Base-by-base conservation (phyloP, 2,797 vertebrate species). In the Eleutherodactylus coqui region DNA sequence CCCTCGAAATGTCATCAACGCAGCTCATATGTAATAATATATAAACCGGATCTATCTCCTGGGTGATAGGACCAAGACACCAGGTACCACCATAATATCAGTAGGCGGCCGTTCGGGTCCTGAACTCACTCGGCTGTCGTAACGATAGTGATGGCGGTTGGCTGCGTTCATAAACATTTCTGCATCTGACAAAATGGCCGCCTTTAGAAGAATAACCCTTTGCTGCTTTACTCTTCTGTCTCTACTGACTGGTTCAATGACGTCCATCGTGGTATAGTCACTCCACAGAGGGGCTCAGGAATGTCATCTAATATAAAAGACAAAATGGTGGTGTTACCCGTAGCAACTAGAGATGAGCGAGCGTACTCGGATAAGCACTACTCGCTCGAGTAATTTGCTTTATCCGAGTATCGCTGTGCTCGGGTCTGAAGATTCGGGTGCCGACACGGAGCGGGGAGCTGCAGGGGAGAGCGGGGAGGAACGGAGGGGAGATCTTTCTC, bases 121-220 rank as follows among this genome's bases (percentile, higher is more conserved):
- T 7, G 29, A 16, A 34, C 60, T 62, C 49, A 49, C 47, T 7
- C 17, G 10, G 55, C 55, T 60, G 58, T 13, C 8, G 10, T 10
- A 11, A 19, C 11, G 55, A 58, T 9, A 60, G 58, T 27, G 11
- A 38, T 21, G 10, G 9, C 1, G 36, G 41, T 13, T n/a, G 70
- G 24, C 69, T 73, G 70, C 24, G 14, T 45, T 45, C 41, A 27
- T 43, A 13, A 32, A 4, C 41, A 5, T 41, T 24, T 70, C 9
- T 13, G 2, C 64, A 41, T 70, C 67, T 43, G 70, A 73, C 41
- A 45, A 73, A 43, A 73, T 73, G 70, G 70, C 70, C 13, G n/a
- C 38, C 70, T 7, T 14, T 45, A 73, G 24, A 16, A 27, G 14
- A 73, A 73, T 45, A 72, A n/a, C 69, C 38, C 24, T 60, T 27